Conservation (phyloP, 2,113 vertebrate genomes). For the Solea solea region DNA sequence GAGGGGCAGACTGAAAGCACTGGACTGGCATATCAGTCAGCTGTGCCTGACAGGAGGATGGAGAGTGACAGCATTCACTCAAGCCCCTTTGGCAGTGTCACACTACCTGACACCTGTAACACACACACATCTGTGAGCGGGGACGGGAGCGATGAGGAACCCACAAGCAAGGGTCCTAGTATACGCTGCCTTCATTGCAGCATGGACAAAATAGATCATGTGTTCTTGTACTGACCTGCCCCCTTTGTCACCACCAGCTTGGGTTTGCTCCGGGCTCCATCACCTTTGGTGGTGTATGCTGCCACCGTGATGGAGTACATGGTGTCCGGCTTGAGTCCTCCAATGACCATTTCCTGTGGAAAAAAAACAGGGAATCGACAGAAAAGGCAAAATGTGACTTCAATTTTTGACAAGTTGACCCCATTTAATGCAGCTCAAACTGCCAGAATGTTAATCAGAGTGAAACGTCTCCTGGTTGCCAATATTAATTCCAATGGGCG, state of each 20-base stretch:
- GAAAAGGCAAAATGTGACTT: conserved; percentile 40
- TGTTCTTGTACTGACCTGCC: conserved; percentile 85
- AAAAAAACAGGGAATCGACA: conserved; percentile 42
- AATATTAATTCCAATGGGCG: conserved; percentile 67
- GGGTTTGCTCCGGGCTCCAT: conserved; percentile 95
- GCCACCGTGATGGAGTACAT: conserved; percentile 96
- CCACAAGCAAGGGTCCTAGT: not conserved
- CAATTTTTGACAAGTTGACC: conserved; percentile 52
- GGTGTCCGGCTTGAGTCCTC: conserved; percentile 94
- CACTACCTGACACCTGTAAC: conserved; percentile 25
- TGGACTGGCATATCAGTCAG: conserved; percentile 49
- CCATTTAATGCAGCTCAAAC: conserved; percentile 49
- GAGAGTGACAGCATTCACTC: conserved; percentile 55
- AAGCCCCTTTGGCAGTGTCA: conserved; percentile 15
- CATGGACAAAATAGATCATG: conserved; percentile 1
- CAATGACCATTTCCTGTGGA: conserved; percentile 93
- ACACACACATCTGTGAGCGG: conserved; percentile 22
- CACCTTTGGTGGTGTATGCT: conserved; percentile 98
- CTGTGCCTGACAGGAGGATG: conserved; percentile 33
- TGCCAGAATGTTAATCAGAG: conserved; percentile 54
- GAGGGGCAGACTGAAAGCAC: conserved; percentile 32
- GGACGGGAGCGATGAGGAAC: not conserved
- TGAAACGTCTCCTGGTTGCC: conserved; percentile 45
- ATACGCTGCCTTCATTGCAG: not conserved
- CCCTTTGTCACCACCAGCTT: conserved; percentile 93